Percentiles rank a stretch among this genome's conserved stretches.
Conservation (phyloP, 2,888 invertebrate species). For the Timandra comae region DNA sequence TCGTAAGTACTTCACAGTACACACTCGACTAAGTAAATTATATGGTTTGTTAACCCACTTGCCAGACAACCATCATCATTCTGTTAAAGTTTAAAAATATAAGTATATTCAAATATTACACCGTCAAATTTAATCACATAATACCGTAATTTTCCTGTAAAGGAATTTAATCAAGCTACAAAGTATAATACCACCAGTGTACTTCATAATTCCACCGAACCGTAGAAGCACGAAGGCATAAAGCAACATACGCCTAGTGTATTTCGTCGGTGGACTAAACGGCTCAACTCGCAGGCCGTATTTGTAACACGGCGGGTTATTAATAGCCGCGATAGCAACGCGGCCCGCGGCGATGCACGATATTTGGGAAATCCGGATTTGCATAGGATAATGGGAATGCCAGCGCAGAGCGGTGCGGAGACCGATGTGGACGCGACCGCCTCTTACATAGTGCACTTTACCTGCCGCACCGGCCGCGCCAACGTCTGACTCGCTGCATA, state of each 20-base stretch:
- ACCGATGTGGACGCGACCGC: conserved; percentile 35
- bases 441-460: conserved; percentile 22
- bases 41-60: conserved; percentile 15
- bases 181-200: conserved; percentile 29
- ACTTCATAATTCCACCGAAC: conserved; percentile 33
- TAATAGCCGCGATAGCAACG: conserved; percentile 69
- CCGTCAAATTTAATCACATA: too few species aligned
- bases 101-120: neutral
- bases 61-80: conserved; percentile 3
- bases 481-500: conserved; percentile 28
- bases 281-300: conserved; percentile 52
- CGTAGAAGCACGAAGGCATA: conserved; percentile 29
- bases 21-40: conserved; percentile 14
- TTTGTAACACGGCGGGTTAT: conserved; percentile 66
- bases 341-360: conserved; percentile 64
- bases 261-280: conserved; percentile 59
- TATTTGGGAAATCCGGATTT: conserved; percentile 73
- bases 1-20: conserved; percentile 20
- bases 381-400: conserved; percentile 68
- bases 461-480: conserved; percentile 18
- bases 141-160: conserved; percentile 11
- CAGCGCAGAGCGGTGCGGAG: conserved; percentile 34
- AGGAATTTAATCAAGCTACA: conserved; percentile 39
- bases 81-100: conserved; percentile 4
- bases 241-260: conserved; percentile 56